Conservation (phyloP, 1,140 invertebrate species). For the Pogonus chalceus region DNA sequence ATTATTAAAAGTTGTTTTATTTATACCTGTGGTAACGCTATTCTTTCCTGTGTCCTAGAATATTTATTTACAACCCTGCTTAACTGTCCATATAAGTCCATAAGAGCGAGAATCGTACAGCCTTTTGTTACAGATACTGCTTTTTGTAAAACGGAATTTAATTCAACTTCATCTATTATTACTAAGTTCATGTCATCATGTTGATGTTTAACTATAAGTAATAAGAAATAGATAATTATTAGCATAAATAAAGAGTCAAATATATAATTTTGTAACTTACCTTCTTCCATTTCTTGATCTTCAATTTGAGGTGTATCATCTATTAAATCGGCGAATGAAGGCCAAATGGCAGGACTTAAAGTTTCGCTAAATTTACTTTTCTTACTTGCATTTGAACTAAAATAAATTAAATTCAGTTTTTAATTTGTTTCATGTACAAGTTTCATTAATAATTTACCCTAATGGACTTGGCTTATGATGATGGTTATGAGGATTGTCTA, state of each 20-base stretch:
- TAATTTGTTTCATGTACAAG: conserved; percentile 3
- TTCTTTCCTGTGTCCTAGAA: conserved; percentile 41
- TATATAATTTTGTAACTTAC: not conserved
- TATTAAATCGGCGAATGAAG: not conserved
- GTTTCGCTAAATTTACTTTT: conserved; percentile 5
- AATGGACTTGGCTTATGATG: conserved; percentile 21
- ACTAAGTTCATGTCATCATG: conserved; percentile 7
- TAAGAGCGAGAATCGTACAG: conserved; percentile 45
- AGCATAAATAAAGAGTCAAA: not conserved
- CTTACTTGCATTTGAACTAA: not conserved
- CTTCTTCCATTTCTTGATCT: not conserved
- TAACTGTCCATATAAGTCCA: conserved; percentile 52
- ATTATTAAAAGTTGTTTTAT: too few species aligned
- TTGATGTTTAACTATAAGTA: not conserved
- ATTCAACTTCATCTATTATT: conserved; percentile 46
- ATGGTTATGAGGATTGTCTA: conserved; percentile 21
- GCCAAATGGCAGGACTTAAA: not conserved
- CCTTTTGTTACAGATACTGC: conserved; percentile 42
- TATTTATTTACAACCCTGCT: conserved; percentile 44
- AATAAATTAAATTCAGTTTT: not conserved
- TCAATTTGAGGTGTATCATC: not conserved
- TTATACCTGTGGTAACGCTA: conserved; percentile 47
- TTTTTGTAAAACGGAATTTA: conserved; percentile 46
- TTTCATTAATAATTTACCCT: conserved; percentile 16
- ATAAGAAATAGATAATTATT: not conserved